Conservation (phyloP, 2,888 invertebrate species). For the Leptopilina syphax region DNA sequence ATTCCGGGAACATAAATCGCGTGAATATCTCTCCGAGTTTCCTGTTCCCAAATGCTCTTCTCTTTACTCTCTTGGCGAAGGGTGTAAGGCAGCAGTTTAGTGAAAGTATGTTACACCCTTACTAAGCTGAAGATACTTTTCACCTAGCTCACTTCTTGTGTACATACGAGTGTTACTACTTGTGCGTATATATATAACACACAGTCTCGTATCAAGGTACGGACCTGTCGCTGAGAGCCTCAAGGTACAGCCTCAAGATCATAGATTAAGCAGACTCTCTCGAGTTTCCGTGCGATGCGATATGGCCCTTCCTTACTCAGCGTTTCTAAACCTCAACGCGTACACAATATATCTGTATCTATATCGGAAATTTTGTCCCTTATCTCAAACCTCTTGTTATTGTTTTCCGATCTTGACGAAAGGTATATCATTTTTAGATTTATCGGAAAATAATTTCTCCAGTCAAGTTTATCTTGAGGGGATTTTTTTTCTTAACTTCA, state of each 20-base stretch:
- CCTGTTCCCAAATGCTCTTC: constrained; percentile 32
- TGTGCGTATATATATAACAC: constrained; percentile 14
- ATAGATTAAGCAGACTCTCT: constrained; percentile 34
- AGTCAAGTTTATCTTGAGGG: no score
- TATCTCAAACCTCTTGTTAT: constrained; percentile 26
- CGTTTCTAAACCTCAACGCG: constrained; percentile 15
- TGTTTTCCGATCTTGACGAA: constrained; percentile 28
- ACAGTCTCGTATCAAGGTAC: constrained; percentile 10
- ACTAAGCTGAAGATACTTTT: constrained; percentile 26
- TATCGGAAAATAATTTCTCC: no score
- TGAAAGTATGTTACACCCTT: constrained; percentile 27
- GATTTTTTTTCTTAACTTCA: no score
- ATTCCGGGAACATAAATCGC: constrained; percentile 32
- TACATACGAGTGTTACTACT: constrained; percentile 21
- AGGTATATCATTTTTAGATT: no score
- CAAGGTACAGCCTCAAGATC: constrained; percentile 34
- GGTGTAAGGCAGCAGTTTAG: constrained; percentile 38
- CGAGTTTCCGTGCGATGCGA: constrained; percentile 14
- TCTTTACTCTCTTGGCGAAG: constrained; percentile 22
- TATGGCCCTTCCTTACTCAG: constrained; percentile 29
- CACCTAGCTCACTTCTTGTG: not conserved
- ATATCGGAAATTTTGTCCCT: not conserved
- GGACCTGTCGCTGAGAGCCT: constrained; percentile 27
- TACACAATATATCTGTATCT: constrained; percentile 3
- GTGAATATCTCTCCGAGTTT: constrained; percentile 21